Base-by-base conservation (phyloP, 2,113 vertebrate species). In the Pagrus major region DNA sequence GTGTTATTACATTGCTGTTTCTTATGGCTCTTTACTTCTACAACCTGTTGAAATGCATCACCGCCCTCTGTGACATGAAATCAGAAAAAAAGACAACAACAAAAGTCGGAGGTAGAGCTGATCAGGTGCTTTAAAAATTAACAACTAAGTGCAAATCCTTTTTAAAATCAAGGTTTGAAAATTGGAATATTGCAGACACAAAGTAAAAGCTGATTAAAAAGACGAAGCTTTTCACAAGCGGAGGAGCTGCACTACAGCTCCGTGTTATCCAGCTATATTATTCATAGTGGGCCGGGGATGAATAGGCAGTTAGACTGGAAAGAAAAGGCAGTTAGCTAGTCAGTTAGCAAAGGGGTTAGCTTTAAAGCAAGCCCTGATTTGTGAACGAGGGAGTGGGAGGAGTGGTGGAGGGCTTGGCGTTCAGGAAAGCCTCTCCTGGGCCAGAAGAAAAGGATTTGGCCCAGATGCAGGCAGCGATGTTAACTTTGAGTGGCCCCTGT, bases 401-500 rank as follows among this genome's bases (percentile, higher is more conserved):
- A 83, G 84, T 79, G 86, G 75, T 85, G 78, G 86, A 90, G 90
- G 78, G 74, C 59, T 79, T 42, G 83, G 86, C 68, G 79, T 80
- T 88, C 72, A 86, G 87, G 83, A 86, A 92, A 92, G 81, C 83
- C 86, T 87, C 90, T 93, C 85, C 78, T 84, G 83, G 74, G 70
- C 76, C 80, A 86, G 71, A 92, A 93, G 92, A 94, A 93, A 93
- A 80, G 91, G 83, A 92, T 92, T 93, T 93, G 92, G 91, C 92
- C 93, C 94, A 95, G 94, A 95, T 94, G 94, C 93, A 93, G 91
- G 93, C 93, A 92, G 94, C 80, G 88, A 95, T 95, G 94, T 96
- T 94, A 95, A 96, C 96, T 96, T 95, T 94, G 94, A 93, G 92
- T 94, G 94, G 94, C 94, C 95, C 95, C 96, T 93, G 95, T 72